Conservation (phyloP, 2,797 vertebrate genomes). For the Acipenser oxyrinchus region DNA sequence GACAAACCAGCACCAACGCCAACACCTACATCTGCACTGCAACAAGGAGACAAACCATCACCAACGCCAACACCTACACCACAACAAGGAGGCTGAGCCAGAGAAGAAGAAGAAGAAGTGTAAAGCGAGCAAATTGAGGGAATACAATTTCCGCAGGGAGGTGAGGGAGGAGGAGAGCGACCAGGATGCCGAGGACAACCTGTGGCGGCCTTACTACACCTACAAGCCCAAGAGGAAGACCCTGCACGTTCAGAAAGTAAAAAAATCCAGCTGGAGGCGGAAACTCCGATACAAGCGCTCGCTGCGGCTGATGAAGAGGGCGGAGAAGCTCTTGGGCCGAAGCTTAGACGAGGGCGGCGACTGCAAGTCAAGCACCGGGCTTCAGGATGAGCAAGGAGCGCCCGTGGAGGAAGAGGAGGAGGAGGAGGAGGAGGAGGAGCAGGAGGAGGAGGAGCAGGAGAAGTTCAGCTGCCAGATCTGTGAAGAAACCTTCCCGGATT, state of each 20-base stretch:
- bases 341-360: conserved; percentile 20
- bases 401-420: conserved; percentile 43
- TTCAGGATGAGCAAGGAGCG: conserved; percentile 47
- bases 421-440: conserved; percentile 18
- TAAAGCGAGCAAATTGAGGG: conserved; percentile 51
- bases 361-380: neutral
- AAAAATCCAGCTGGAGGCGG: conserved; percentile 60
- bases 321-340: conserved; percentile 52
- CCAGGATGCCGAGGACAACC: conserved; percentile 71
- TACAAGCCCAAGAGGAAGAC: conserved; percentile 82
- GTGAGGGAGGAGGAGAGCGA: conserved; percentile 69
- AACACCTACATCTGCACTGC: conserved; percentile 18
- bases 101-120: conserved; percentile 28
- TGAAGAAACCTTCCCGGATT: conserved; percentile 42
- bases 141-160: conserved; percentile 66
- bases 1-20: too few species aligned
- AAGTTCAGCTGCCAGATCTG: neutral
- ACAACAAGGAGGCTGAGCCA: conserved; percentile 23
- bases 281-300: conserved; percentile 69
- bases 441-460: conserved; percentile 15
- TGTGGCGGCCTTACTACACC: conserved; percentile 85
- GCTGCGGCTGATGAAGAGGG: conserved; percentile 57
- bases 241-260: conserved; percentile 58
- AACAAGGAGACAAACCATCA: too few species aligned
- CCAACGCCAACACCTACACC: too few species aligned